A percentile compares a stretch with the other conserved stretches of the same genome.
phyloP scores from a whole-genome alignment of 2,888 invertebrate species.

The Notodonta ziczac region DNA sequence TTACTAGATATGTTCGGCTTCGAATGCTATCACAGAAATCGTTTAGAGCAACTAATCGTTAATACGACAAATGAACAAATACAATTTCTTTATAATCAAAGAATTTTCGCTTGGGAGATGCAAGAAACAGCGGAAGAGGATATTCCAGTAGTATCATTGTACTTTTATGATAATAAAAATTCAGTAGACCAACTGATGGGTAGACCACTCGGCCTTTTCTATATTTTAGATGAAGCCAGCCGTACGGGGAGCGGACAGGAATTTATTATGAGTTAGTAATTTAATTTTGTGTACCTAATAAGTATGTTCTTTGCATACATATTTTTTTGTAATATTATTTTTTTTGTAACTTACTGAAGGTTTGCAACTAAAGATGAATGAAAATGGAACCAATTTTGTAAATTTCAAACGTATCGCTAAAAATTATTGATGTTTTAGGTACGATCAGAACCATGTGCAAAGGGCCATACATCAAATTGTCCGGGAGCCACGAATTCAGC shows the following conservation, averaged over 20 bases:
- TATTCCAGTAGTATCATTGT: slow-evolving; percentile 87
- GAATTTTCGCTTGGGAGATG: slow-evolving; percentile 96
- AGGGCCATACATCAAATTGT: slow-evolving; percentile 82
- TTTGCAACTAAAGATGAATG: not conserved
- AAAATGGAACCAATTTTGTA: not conserved
- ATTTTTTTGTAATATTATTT: too few species aligned
- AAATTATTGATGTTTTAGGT: slow-evolving; percentile 64
- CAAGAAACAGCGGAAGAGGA: slow-evolving; percentile 92
- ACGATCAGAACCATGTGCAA: slow-evolving; percentile 81
- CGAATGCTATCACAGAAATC: slow-evolving; percentile 94
- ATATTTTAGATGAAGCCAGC: slow-evolving; percentile 94
- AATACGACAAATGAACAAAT: slow-evolving; percentile 97
- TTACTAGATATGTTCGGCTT: slow-evolving; percentile 96
- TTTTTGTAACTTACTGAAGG: too few species aligned
- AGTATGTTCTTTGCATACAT: too few species aligned
- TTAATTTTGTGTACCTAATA: not conserved
- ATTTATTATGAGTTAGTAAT: slow-evolving; percentile 87
- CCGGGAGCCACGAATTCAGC: slow-evolving; percentile 89
- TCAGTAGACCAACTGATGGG: slow-evolving; percentile 94
- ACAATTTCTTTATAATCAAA: slow-evolving; percentile 96
- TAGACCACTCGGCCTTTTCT: slow-evolving; percentile 92
- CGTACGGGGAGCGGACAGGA: slow-evolving; percentile 88
- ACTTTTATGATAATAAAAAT: slow-evolving; percentile 94
- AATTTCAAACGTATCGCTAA: not conserved
- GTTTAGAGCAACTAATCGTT: slow-evolving; percentile 94